Base-by-base conservation (phyloP, 2,888 invertebrate species). In the Heliconius sara region DNA sequence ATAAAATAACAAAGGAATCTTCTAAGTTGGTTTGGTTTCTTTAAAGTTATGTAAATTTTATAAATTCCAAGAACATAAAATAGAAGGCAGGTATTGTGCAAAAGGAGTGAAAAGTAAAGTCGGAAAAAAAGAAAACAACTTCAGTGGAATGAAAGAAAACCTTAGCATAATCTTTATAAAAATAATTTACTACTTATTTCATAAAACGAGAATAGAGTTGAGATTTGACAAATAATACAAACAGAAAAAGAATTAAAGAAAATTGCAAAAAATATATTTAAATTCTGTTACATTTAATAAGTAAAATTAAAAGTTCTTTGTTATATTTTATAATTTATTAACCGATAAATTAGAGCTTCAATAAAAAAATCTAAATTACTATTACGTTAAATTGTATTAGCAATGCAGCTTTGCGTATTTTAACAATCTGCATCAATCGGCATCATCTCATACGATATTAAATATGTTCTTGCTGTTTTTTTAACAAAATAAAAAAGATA, bases 21-120 rank as follows among this genome's bases (percentile, higher is more conserved):
- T 73, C 73, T 66, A 57, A 67, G 78, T 73, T 67, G 57, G 57
- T 52, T 22, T 70, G 43, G 25, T 70, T 78, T 67, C 63, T 72
- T 52, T 72, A 47, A 72, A 77, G 77, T 47, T 73, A 78, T 78
- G 78, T 78, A 78, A 73, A 78, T 78, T 73, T 73, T 73, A 73
- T 73, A 73, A 60, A 73, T 60, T 25, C 34, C n/a, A 73, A 34
- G 43, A 43, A 60, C 63, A 60, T 79, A 22, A 60, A 71, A 43
- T 16, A 43, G 25, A 13, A 71, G 43, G 34, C 66, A 73, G 71
- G 72, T 25, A 66, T 78, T 65, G 70, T 52, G 60, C 9, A 57
- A 70, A 43, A 60, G 39, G 34, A 30, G 27, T 27, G 22, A 47
- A 75, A 66, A 75, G 43, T 68, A 73, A 73, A 73, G 16, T 73